Evolutionary conservation across 2,888 invertebrate species (phyloP).

Genomic region (Chalcosyrphus nemorum): DNA sequence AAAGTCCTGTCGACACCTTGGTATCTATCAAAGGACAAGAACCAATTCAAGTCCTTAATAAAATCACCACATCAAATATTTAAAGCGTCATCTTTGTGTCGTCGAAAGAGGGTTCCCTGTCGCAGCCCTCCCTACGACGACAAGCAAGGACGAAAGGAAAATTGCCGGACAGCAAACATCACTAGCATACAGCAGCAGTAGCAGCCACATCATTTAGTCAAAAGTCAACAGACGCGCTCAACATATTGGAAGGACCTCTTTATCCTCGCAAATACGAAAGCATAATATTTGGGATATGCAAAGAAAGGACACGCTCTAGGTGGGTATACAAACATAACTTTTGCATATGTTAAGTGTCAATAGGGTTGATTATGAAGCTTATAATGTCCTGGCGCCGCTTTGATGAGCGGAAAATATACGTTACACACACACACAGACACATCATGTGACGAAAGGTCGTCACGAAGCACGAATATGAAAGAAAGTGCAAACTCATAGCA

Average conservation of each 20-base stretch:
- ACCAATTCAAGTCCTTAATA: slow-evolving; percentile 69
- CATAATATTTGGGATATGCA: slow-evolving; percentile 63
- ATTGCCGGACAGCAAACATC: slow-evolving; percentile 55
- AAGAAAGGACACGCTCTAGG: slow-evolving; percentile 22
- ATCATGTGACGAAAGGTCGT: neutral
- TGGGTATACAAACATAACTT: neutral
- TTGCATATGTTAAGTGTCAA: slow-evolving; percentile 49
- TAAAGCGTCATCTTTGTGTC: slow-evolving; percentile 70
- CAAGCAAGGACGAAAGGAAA: too few relatives aligned
- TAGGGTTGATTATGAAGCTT: slow-evolving; percentile 59
- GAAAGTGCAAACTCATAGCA: slow-evolving; percentile 25
- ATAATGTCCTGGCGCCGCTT: slow-evolving; percentile 41
- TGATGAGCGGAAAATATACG: slow-evolving; percentile 35
- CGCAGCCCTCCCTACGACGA: too few relatives aligned
- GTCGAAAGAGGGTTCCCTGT: slow-evolving; percentile 41
- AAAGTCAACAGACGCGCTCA: slow-evolving; percentile 68
- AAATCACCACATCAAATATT: slow-evolving; percentile 73
- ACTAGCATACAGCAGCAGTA: too few relatives aligned
- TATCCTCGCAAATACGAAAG: slow-evolving; percentile 61
- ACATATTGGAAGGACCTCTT: slow-evolving; percentile 63
- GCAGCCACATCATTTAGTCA: slow-evolving; percentile 70
- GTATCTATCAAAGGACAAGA: slow-evolving; percentile 48
- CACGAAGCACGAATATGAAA: slow-evolving; percentile 11
- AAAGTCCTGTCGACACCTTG: slow-evolving; percentile 66
- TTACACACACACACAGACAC: too few relatives aligned